These are phyloP conservation scores for Tyria jacobaeae DNA, from an alignment of 2,888 invertebrate species.

Conservation along the genomic window DNA sequence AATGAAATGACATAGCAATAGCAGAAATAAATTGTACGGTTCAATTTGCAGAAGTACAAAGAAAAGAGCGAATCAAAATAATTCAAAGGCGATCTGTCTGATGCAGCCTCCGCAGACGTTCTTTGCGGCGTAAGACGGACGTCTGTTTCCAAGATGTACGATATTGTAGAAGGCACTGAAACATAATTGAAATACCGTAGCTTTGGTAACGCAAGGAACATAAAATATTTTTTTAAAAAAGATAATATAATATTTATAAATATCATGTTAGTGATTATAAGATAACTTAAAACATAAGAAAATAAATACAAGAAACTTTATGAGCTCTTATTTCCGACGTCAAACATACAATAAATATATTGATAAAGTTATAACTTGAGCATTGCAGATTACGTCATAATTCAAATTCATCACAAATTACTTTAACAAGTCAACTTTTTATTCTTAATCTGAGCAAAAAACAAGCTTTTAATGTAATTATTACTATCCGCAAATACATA, in stretches of 20 bases:
- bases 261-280: background rate
- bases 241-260: background rate
- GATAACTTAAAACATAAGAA: background rate
- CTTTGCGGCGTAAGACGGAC: slow-evolving; percentile 39
- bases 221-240: too few species aligned
- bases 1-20: slow-evolving; percentile 46
- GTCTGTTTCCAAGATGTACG: slow-evolving; percentile 26
- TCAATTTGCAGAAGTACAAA: slow-evolving; percentile 53
- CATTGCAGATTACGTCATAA: too few species aligned
- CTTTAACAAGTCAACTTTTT: too few species aligned
- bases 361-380: too few species aligned
- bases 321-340: background rate
- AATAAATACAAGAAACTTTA: background rate
- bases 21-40: slow-evolving; percentile 47
- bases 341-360: background rate
- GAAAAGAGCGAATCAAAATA: slow-evolving; percentile 50
- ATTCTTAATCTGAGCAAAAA: too few species aligned
- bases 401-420: too few species aligned
- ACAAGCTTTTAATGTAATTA: too few species aligned
- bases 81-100: slow-evolving; percentile 53
- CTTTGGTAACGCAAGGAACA: background rate
- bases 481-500: too few species aligned
- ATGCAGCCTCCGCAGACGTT: slow-evolving; percentile 46
- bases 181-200: slow-evolving; percentile 1
- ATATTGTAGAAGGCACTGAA: slow-evolving; percentile 9